Percentiles rank a stretch among this genome's conserved stretches.
phyloP scores from a whole-genome alignment of 1,140 invertebrate species.

The Heliconius eleuchia region DNA sequence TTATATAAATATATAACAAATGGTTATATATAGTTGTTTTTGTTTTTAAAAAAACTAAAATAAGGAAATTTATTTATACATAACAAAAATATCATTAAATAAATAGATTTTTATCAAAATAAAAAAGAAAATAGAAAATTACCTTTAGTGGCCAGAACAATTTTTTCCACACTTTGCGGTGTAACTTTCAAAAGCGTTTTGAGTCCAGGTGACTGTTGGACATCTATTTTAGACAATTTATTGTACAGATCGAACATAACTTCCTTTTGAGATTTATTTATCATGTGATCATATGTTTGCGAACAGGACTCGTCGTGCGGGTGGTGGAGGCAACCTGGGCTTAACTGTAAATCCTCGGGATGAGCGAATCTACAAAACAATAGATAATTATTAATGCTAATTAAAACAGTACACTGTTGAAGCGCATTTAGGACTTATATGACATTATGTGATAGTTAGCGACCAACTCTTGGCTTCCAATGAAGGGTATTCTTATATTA shows the following conservation, averaged over 20 bases:
- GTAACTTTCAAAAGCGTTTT: slow-evolving; percentile 78
- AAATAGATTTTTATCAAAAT: too few species aligned
- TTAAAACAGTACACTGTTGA: too few species aligned
- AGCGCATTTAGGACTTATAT: too few species aligned
- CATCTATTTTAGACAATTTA: slow-evolving; percentile 81
- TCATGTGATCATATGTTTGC: slow-evolving; percentile 80
- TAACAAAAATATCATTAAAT: too few species aligned
- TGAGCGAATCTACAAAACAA: slow-evolving; percentile 51
- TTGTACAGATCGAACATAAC: slow-evolving; percentile 82
- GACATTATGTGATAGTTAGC: too few species aligned
- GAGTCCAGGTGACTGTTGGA: slow-evolving; percentile 66
- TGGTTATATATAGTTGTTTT: too few species aligned
- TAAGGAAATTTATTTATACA: too few species aligned
- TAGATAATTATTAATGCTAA: too few species aligned
- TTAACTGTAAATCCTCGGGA: slow-evolving; percentile 69
- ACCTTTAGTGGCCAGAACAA: slow-evolving; percentile 77
- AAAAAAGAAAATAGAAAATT: slow-evolving; percentile 34
- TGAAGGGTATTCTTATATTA: too few species aligned
- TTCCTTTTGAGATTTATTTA: slow-evolving; percentile 83
- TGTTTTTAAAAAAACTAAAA: too few species aligned
- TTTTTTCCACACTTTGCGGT: slow-evolving; percentile 82
- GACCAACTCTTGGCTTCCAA: too few species aligned
- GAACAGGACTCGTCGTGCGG: slow-evolving; percentile 66
- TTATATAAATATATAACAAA: too few species aligned
- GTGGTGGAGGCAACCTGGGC: slow-evolving; percentile 76